A percentile compares a stretch with the other conserved stretches of the same genome.
Evolutionary conservation across 2,113 vertebrate genomes (phyloP).

Genomic region (Phylloscopus trochiloides): DNA sequence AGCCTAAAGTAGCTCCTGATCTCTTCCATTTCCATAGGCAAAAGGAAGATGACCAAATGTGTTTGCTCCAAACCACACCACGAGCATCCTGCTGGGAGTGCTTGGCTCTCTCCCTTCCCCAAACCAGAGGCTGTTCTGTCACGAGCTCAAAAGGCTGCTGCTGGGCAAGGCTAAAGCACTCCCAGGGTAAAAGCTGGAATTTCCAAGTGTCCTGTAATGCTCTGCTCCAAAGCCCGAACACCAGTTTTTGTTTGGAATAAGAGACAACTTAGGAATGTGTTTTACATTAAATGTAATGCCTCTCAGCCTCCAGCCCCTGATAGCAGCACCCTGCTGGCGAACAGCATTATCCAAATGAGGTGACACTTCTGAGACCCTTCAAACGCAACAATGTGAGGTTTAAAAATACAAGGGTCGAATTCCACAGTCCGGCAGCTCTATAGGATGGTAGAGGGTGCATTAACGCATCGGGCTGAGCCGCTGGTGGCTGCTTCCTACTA

Average conservation of each 20-base stretch:
- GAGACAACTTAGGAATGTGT: neutral
- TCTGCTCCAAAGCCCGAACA: neutral
- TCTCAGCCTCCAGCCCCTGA: neutral
- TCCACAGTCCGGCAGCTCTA: fast-evolving
- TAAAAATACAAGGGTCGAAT: neutral
- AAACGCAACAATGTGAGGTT: neutral
- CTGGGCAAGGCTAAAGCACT: neutral
- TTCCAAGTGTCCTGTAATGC: neutral
- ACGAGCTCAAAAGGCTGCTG: fast-evolving
- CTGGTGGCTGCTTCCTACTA: neutral
- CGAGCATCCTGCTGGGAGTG: neutral
- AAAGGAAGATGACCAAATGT: neutral
- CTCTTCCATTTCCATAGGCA: fast-evolving
- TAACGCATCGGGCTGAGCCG: neutral
- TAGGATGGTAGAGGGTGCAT: neutral
- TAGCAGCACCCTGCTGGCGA: neutral
- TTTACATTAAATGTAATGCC: neutral
- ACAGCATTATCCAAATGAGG: neutral
- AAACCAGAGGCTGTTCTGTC: neutral
- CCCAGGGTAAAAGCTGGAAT: neutral
- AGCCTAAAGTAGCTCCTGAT: neutral
- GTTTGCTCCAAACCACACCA: neutral
- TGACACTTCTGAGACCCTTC: neutral
- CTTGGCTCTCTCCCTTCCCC: neutral
- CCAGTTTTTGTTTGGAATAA: neutral